Base-by-base conservation (phyloP, 2,888 invertebrate genomes). In the Cerastoderma edule region DNA sequence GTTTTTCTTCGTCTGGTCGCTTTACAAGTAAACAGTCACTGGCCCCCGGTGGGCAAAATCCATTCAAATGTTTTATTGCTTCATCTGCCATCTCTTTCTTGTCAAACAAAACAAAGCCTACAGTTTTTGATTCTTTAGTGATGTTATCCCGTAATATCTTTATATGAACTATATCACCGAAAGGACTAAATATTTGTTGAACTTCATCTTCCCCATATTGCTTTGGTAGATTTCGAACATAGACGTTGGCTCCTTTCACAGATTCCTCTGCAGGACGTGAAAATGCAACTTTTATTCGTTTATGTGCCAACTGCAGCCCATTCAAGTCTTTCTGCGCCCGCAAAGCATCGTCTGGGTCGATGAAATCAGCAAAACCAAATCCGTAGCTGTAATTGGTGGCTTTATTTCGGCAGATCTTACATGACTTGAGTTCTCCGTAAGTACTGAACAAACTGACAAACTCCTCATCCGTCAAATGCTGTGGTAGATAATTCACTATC, bases 401-500 rank as follows among this genome's bases (percentile, higher is more conserved):
- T 70, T 90, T 90, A 73, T 93, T 92, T 10, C 93, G 86, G 27
- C 92, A 89, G 88, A 98, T 96, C 88, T 97, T 95, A 92, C 97
- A 97, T 88, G 96, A 96, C 92, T 97, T 97, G 57, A 98, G 95
- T 27, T 96, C 96, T 65, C 98, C 98, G 86, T 97, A 95, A 63
- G 96, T 95, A 88, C 96, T 95, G 93, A 98, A 98, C 94, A 98
- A 95, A 83, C 96, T 95, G 92, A 96, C 96, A 68, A 98, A 94
- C 90, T 98, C 97, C 91, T 96, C 90, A 96, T 98, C 98, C 2
- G 96, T 96, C 94, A 98, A 96, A 89, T 96, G 96, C 94, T 98
- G 98, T 44, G 98, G 98, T 89, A 98, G 95, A 93, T 98, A 98
- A 94, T 98, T 98, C 90, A 98, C 96, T 87, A 98, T 98, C 87